Evolutionary conservation across 2,113 vertebrate genomes (phyloP).

Genomic region (Empidonax traillii): DNA sequence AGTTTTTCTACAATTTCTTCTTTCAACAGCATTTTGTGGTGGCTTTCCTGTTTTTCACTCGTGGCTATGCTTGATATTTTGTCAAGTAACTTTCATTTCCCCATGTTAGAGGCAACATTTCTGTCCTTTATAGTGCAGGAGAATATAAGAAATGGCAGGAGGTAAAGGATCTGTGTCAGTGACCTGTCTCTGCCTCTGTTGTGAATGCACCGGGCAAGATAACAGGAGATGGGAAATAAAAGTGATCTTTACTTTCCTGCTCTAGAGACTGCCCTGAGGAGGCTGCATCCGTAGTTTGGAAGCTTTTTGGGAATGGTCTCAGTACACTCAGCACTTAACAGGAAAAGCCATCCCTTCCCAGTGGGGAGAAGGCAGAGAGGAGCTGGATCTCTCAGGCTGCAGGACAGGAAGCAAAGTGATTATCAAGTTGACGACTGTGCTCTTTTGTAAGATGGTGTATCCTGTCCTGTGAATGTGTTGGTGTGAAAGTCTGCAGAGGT

Average conservation of each 20-base stretch:
- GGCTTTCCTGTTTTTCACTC: background rate
- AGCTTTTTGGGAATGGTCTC: background rate
- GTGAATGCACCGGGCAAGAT: background rate
- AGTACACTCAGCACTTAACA: background rate
- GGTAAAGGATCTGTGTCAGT: background rate
- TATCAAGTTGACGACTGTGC: fast-evolving
- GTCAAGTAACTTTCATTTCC: background rate
- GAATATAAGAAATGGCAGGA: background rate
- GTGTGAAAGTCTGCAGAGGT: background rate
- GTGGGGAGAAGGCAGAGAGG: background rate
- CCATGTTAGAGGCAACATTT: background rate
- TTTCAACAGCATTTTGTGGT: background rate
- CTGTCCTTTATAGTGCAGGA: background rate
- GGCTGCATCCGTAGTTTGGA: background rate
- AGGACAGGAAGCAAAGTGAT: background rate
- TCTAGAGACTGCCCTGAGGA: background rate
- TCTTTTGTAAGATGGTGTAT: background rate
- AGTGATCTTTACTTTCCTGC: background rate
- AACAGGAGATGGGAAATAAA: background rate
- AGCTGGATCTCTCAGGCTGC: background rate
- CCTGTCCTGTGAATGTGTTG: background rate
- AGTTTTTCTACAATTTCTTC: background rate
- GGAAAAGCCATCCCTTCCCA: background rate
- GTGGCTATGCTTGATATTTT: background rate
- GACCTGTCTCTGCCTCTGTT: background rate